Base-by-base conservation (phyloP, 2,797 vertebrate genomes). In the Diglossa cyanea region DNA sequence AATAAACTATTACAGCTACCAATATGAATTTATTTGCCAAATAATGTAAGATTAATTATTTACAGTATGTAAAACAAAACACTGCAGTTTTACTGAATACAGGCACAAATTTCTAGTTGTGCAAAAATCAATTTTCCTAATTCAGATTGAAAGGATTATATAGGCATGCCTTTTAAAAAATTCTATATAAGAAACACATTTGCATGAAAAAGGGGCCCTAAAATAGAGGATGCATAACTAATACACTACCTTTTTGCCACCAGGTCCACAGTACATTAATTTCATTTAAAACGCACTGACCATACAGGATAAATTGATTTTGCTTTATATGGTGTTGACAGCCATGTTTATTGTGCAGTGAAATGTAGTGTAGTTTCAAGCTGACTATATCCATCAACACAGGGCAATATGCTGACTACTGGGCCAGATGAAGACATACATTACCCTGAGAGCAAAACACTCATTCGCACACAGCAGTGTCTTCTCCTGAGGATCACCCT, bases 341-440 rank as follows among this genome's bases (percentile, higher is more conserved):
- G 98, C 98, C 98, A 99, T 99, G 99, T 99, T 99, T 99, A 99
- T 99, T 99, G 99, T 99, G 98, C 99, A 99, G 98, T 99, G 99
- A 99, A 99, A 99, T 99, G 99, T 99, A 98, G 98, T 99, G 98
- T 98, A 98, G 98, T 98, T 98, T 98, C 98, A 98, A 98, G 98
- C 98, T 98, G 98, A 99, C 99, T 99, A 98, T 98, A 99, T 99
- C 99, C 99, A 99, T 99, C 99, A 99, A 98, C 98, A 96, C 93
- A 88, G 98, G 98, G 98, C 99, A 98, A 99, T 99, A 98, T 98
- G 98, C 99, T 99, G 99, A 99, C 99, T 99, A 98, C 98, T 98
- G 98, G 98, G 98, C 98, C 98, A 99, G 99, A 99, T 99, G 99
- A 99, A 99, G 99, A 99, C 99, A 99, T 99, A 99, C 98, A 99